Base-by-base conservation (phyloP, 2,113 vertebrate species). In the Heterocephalus glaber region DNA sequence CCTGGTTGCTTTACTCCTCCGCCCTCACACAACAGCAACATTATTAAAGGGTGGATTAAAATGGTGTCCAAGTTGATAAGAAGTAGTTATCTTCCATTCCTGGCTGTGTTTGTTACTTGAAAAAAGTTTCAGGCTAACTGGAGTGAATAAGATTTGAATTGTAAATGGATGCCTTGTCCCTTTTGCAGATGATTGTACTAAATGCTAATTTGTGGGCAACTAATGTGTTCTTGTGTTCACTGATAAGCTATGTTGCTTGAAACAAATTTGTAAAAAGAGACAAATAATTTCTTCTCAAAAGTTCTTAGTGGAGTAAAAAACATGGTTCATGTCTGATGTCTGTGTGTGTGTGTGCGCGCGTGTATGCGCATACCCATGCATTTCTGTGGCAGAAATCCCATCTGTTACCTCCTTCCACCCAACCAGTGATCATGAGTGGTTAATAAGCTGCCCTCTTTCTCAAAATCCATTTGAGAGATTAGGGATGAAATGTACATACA, bases 151-250 rank as follows among this genome's bases (percentile, higher is more conserved):
- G 92, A 97, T 95, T 97, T 97, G 92, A 95, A 97, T 94, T 95
- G 90, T 96, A 96, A 97, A 97, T 95, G 85, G 61, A 88, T 95
- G 96, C 80, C 93, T 96, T 95, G 90, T 94, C 89, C 95, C 89
- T 96, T 97, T 93, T 96, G 88, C 92, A 95, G 96, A 95, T 97
- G 95, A 97, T 96, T 97, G 95, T 96, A 88, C 76, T 97, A 95
- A 97, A 96, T 96, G 95, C 94, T 97, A 97, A 97, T 98, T 96
- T 93, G 65, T 90, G 85, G 92, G 87, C 93, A 92, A 66, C 92
- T 92, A 89, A 90, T 95, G 56, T 97, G 92, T 97, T 94, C 84
- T 82, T 97, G 90, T 94, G 80, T 96, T 97, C 87, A 77, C 96
- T 94, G 97, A 97, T 97, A 97, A 97, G 82, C 94, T 94, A 41